Evolutionary conservation across 1,140 invertebrate species (phyloP).

Genomic region (Antheraea pernyi): DNA sequence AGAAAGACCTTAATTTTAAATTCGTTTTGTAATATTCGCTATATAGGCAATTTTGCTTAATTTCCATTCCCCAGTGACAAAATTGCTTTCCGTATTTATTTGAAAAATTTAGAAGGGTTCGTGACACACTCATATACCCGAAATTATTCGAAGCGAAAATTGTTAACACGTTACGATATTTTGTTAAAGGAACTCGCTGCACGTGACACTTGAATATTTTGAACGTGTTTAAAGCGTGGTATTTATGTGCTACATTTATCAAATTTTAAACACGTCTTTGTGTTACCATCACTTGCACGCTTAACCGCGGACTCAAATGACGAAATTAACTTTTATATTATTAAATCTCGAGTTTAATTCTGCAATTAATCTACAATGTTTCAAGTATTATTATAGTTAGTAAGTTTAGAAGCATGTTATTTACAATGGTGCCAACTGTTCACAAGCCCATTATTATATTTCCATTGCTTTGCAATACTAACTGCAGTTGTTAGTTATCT

Average conservation of each 20-base stretch:
- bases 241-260: background rate
- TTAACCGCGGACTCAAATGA: background rate
- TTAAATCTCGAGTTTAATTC: background rate
- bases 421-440: background rate
- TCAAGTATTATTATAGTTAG: no score
- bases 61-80: no score
- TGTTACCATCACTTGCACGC: background rate
- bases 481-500: no score
- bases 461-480: no score
- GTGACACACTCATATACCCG: background rate
- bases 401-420: no score
- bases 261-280: conserved; percentile 1
- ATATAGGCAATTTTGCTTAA: no score
- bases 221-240: background rate
- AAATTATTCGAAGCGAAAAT: background rate
- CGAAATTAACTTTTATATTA: background rate
- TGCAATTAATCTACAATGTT: background rate
- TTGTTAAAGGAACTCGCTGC: background rate
- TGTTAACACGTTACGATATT: background rate
- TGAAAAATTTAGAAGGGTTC: no score
- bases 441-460: no score
- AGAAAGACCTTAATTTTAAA: no score
- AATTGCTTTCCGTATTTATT: no score
- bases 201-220: background rate
- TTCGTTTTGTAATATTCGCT: no score